Percentiles rank a stretch among this genome's conserved stretches.
phyloP scores from a whole-genome alignment of 2,888 invertebrate genomes.

The Ophion costatus region DNA sequence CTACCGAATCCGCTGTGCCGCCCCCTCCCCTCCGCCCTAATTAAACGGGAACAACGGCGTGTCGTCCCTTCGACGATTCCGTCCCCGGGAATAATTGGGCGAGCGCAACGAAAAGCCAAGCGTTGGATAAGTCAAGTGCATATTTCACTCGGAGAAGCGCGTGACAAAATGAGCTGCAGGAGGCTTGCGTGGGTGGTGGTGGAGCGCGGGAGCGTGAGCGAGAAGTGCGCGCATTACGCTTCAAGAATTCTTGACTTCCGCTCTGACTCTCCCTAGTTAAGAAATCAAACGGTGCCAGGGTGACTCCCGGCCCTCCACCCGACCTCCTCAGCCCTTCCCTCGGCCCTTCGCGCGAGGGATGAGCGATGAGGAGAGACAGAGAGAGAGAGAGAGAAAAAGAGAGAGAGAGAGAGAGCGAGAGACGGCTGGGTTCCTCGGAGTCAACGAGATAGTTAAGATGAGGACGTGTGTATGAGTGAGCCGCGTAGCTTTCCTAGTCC shows the following conservation, averaged over 20 bases:
- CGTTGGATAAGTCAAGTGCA: constrained; percentile 5
- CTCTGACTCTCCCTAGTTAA: constrained; percentile 64
- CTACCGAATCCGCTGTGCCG: no score
- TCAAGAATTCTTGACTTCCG: constrained; percentile 61
- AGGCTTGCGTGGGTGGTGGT: background rate
- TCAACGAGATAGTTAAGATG: constrained; percentile 29
- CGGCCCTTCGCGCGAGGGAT: constrained; percentile 7
- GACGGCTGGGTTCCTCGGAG: background rate
- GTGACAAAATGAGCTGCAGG: constrained; percentile 9
- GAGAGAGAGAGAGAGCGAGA: constrained; percentile 19
- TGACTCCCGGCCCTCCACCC: background rate
- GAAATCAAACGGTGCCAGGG: constrained; percentile 55
- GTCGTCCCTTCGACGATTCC: no score
- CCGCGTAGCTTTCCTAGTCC: constrained; percentile 42
- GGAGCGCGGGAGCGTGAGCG: background rate
- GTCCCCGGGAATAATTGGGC: background rate
- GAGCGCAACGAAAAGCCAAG: no score
- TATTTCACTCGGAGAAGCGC: constrained; percentile 16
- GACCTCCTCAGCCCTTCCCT: background rate
- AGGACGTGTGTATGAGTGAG: constrained; percentile 1
- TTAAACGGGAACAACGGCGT: no score
- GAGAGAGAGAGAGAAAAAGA: background rate
- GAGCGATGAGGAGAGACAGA: background rate
- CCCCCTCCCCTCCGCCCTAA: no score
- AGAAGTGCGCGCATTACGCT: constrained; percentile 52